Evolutionary conservation across 2,888 invertebrate species (phyloP), one percentile per base, ranked within the genome.

Genomic region (Eurois occulta): DNA sequence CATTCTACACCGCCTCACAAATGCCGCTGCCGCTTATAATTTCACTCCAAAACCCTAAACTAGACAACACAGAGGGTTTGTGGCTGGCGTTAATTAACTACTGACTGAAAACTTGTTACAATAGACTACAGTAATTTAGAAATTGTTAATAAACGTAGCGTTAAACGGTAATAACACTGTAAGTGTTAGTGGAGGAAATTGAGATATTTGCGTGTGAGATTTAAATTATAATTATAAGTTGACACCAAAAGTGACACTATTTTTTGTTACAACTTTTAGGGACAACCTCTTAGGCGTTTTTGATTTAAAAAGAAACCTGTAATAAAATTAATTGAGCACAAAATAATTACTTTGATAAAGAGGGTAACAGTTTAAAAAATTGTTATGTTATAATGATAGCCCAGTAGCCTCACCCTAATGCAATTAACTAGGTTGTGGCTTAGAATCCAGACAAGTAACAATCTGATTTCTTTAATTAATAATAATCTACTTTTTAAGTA

Each of bases 41-140:
- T 79, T 88, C 72, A 55, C 58, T 38, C 81, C 84, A 80, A 85
- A 86, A 75, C 71, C 88, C 76, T 80, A 85, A 90, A 87, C 86
- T 89, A 90, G 94, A 94, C 93, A 94, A 91, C 91, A 91, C 90
- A 92, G 91, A 92, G 91, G 92, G 91, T 90, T 88, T 94, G 95
- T 89, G 95, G 94, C 92, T 92, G 89, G 87, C 93, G 93, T 95
- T 95, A 95, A 95, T 95, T 95, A 95, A 95, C 95, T 94, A 93
- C 92, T 91, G 93, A 93, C 94, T 93, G 92, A 94, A 94, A 95
- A 94, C 94, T 94, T 94, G 94, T 91, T 93, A 94, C 91, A 93
- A 93, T 94, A 91, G 91, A 92, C 89, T 91, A 86, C 86, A 93
- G 91, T 90, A 91, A 94, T 94, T 94, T 91, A 84, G 91, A 93